These are phyloP conservation scores for Ochotona curzoniae DNA, from an alignment of 2,113 vertebrate species.

Conservation along the genomic window DNA sequence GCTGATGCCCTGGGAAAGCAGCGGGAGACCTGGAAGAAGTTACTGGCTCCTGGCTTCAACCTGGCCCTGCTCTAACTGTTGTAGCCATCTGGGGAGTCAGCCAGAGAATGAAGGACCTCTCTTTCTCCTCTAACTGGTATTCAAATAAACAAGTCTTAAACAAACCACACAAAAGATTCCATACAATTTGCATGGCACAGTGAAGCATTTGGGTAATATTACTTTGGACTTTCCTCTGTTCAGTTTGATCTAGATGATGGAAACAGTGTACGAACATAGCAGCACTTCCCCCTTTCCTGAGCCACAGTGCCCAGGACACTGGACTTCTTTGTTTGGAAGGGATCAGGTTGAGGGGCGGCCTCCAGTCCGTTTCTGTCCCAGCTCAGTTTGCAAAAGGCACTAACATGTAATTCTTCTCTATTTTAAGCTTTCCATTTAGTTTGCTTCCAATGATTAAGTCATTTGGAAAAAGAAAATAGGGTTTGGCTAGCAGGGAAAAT, in stretches of 20 bases:
- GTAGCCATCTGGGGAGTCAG: too few species aligned
- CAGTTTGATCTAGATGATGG: not conserved
- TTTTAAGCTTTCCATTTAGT: slow-evolving; percentile 81
- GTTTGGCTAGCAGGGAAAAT: not conserved
- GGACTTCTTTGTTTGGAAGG: slow-evolving; percentile 67
- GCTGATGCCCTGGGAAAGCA: too few species aligned
- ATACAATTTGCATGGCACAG: not conserved
- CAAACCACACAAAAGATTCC: too few species aligned
- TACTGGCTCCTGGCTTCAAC: too few species aligned
- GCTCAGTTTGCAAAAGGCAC: slow-evolving; percentile 76
- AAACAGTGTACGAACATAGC: not conserved
- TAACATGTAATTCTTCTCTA: slow-evolving; percentile 76
- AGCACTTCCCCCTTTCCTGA: slow-evolving; percentile 30
- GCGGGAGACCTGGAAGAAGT: too few species aligned
- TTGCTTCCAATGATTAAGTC: slow-evolving; percentile 80
- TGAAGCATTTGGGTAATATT: slow-evolving; percentile 38
- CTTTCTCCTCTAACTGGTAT: too few species aligned
- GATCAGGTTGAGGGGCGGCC: slow-evolving; percentile 64
- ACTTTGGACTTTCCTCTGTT: not conserved
- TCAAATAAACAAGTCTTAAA: too few species aligned
- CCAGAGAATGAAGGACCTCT: too few species aligned
- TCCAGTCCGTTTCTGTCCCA: slow-evolving; percentile 59
- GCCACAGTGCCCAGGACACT: slow-evolving; percentile 68
- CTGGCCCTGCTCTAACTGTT: too few species aligned
- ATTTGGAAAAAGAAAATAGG: slow-evolving; percentile 78